phyloP scores from a whole-genome alignment of 2,888 invertebrate genomes.

The Seira musarum region DNA sequence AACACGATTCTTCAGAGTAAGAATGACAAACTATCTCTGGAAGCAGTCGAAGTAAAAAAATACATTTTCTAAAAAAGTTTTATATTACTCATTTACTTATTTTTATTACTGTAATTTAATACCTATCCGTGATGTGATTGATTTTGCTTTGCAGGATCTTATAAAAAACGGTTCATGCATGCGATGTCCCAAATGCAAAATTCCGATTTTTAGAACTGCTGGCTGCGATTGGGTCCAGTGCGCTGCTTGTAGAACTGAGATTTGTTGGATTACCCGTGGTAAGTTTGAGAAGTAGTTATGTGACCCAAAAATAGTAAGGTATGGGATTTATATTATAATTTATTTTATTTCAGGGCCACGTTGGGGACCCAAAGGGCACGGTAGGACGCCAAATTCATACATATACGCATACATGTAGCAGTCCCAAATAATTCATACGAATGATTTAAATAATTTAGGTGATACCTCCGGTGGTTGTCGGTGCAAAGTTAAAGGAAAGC shows the following conservation, averaged over 20 bases:
- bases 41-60: conserved; percentile 79
- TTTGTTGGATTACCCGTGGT: conserved; percentile 93
- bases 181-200: conserved; percentile 87
- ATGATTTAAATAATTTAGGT: conserved; percentile 18
- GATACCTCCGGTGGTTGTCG: conserved; percentile 55
- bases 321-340: neutral
- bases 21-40: conserved; percentile 83
- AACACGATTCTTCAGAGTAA: conserved; percentile 77
- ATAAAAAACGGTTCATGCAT: conserved; percentile 88
- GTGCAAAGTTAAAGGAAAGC: conserved; percentile 84
- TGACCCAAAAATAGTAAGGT: neutral
- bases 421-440: neutral
- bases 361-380: conserved; percentile 59
- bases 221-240: conserved; percentile 95
- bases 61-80: too few species aligned
- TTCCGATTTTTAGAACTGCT: conserved; percentile 90
- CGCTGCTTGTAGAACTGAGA: conserved; percentile 80
- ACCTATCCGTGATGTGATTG: too few species aligned
- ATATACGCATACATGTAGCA: neutral
- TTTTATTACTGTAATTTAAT: too few species aligned
- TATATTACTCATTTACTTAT: too few species aligned
- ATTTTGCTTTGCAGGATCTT: conserved; percentile 81
- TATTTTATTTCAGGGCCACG: conserved; percentile 33
- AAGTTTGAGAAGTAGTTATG: neutral
- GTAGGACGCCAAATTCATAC: conserved; percentile 11